Evolutionary conservation across 2,797 vertebrate species (phyloP).

Genomic region (Sorex maritimensis): DNA sequence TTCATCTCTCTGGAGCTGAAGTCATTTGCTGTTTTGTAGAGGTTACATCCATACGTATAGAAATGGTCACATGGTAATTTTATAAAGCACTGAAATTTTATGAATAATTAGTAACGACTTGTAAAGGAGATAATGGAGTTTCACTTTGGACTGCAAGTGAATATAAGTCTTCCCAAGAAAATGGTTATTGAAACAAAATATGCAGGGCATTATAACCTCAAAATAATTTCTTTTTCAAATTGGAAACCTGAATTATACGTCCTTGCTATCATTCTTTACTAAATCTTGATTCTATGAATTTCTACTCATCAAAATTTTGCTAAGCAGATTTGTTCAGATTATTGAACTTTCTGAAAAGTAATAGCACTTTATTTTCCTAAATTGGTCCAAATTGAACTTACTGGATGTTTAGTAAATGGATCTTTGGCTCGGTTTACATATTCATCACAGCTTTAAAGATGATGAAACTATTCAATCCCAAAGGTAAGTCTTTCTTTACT

Average conservation of each 20-base stretch:
- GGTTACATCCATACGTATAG: not conserved
- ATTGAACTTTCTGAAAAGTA: conserved; percentile 50
- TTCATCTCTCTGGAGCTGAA: conserved; percentile 37
- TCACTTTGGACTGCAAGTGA: conserved; percentile 41
- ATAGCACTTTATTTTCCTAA: conserved; percentile 14
- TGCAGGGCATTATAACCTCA: not conserved
- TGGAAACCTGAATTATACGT: conserved; percentile 14
- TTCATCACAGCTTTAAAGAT: conserved; percentile 31
- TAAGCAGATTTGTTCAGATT: conserved; percentile 38
- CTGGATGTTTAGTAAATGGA: not conserved
- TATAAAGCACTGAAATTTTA: conserved; percentile 30
- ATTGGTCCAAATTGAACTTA: not conserved
- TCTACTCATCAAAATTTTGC: conserved; percentile 22
- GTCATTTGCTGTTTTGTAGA: conserved; percentile 31
- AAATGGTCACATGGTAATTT: conserved; percentile 24
- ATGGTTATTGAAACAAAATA: conserved; percentile 50
- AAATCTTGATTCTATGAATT: conserved; percentile 39
- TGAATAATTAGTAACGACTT: conserved; percentile 54
- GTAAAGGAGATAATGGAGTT: not conserved
- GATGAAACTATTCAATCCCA: conserved; percentile 5
- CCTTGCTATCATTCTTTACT: conserved; percentile 35
- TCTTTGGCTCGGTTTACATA: conserved; percentile 28
- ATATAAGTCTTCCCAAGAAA: not conserved
- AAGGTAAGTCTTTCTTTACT: conserved; percentile 8
- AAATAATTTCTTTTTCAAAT: conserved; percentile 43